Conservation (phyloP, 2,888 invertebrate species). For the Cyaniris semiargus region DNA sequence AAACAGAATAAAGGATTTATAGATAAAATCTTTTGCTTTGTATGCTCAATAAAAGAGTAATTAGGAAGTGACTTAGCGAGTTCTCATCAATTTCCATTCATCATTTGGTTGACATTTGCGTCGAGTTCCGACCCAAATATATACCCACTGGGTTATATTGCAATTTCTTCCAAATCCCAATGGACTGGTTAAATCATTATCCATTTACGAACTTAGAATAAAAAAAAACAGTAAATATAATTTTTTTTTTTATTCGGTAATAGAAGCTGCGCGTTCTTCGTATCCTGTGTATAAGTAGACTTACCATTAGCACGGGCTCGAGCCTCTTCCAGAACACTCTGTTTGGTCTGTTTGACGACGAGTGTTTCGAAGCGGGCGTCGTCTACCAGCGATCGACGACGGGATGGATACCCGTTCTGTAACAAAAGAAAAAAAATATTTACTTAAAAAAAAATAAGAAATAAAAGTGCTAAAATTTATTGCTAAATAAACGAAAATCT, state of each 20-base stretch:
- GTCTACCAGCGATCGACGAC: constrained; percentile 96
- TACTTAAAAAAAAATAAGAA: neutral
- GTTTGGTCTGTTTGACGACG: constrained; percentile 96
- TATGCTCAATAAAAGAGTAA: constrained; percentile 12
- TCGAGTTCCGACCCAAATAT: neutral
- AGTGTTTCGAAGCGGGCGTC: constrained; percentile 98
- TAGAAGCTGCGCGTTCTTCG: neutral
- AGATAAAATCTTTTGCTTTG: neutral
- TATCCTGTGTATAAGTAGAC: neutral
- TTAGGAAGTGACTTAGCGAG: constrained; percentile 11
- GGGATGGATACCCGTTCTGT: constrained; percentile 97
- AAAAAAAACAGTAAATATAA: neutral
- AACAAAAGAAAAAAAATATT: constrained; percentile 57
- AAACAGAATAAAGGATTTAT: neutral
- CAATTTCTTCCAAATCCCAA: neutral
- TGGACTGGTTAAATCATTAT: neutral
- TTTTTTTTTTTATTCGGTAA: neutral
- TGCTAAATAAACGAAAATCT: constrained; percentile 31
- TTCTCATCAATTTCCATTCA: constrained; percentile 24
- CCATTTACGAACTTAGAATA: neutral
- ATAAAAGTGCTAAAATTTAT: neutral
- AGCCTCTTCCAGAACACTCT: constrained; percentile 94
- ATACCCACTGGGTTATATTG: neutral
- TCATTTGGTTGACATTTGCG: constrained; percentile 28
- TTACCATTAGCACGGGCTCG: constrained; percentile 93